Base-by-base conservation (phyloP, 2,113 vertebrate genomes). In the Boulengeromyrus knoepffleri region DNA sequence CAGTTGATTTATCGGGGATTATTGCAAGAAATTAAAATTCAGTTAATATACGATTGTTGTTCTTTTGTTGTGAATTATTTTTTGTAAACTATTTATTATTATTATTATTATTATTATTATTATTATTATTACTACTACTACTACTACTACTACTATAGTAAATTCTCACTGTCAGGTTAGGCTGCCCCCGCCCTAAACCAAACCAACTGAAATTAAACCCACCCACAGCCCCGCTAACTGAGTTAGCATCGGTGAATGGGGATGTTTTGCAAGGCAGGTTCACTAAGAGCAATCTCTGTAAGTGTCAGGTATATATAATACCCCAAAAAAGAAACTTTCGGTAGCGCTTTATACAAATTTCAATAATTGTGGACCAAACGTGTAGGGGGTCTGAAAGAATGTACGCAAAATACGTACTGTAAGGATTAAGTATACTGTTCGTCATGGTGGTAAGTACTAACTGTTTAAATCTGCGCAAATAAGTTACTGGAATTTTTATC, bases 371-470 rank as follows among this genome's bases (percentile, higher is more conserved):
- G 36, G 36, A 80, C 31, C 36, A 39, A 77, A 77, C 13, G 13
- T 39, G 15, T 17, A 5, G 36, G 36, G 42, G 74, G 31, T 80
- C 74, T 6, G 17, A n/a, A 85, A 87, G 36, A 88, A 88, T 62
- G 87, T 88, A 42, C 87, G 36, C 19, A 27, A 47, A 21, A 45
- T 42, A 24, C 8, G 42, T 85, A 12, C 39, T 46, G 17, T 19
- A 50, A 27, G 85, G 47, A 87, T 52, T 87, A 87, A 87, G 85
- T 39, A 13, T 66, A 62, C 39, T n/a, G 19, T 27, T 36, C 36
- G 53, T 62, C 87, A 62, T 45, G 27, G 56, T 66, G 87, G 87
- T 88, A 88, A 88, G 87, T 88, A 66, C n/a, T 17, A n/a, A 39
- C 52, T 58, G 45, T 42, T 56, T 39, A 62, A 21, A 42, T 85